Conservation (phyloP, 2,888 invertebrate species). For the Chymomyza fuscimana region DNA sequence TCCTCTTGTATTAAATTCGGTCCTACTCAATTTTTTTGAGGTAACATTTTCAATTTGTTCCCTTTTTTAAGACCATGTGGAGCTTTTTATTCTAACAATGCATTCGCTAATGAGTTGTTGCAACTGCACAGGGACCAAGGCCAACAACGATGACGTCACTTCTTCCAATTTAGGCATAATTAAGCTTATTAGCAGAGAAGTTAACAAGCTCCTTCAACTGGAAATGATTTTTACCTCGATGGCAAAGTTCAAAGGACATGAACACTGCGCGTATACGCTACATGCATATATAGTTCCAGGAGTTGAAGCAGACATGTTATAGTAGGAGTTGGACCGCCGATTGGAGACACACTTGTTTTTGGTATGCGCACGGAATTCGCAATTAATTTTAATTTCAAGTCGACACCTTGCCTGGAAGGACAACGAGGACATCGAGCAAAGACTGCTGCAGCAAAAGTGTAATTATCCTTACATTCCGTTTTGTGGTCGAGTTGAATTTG, state of each 20-base stretch:
- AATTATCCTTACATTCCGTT: conserved; percentile 61
- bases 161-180: conserved; percentile 73
- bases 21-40: too few species aligned
- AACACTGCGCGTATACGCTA: neutral
- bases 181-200: conserved; percentile 73
- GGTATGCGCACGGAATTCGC: conserved; percentile 74
- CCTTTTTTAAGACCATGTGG: too few species aligned
- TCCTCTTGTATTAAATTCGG: too few species aligned
- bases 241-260: conserved; percentile 42
- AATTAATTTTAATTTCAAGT: conserved; percentile 78
- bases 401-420: conserved; percentile 66
- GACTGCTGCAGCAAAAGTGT: conserved; percentile 26
- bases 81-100: neutral
- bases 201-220: conserved; percentile 40
- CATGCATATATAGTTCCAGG: neutral
- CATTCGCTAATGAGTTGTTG: neutral
- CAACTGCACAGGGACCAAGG: neutral
- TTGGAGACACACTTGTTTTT: conserved; percentile 57
- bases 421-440: neutral
- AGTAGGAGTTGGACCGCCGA: neutral
- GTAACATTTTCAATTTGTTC: too few species aligned
- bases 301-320: neutral
- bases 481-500: conserved; percentile 43
- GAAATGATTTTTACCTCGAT: conserved; percentile 25
- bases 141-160: conserved; percentile 40